phyloP scores from a whole-genome alignment of 2,888 invertebrate species.

The Caenorhabditis japonica region DNA sequence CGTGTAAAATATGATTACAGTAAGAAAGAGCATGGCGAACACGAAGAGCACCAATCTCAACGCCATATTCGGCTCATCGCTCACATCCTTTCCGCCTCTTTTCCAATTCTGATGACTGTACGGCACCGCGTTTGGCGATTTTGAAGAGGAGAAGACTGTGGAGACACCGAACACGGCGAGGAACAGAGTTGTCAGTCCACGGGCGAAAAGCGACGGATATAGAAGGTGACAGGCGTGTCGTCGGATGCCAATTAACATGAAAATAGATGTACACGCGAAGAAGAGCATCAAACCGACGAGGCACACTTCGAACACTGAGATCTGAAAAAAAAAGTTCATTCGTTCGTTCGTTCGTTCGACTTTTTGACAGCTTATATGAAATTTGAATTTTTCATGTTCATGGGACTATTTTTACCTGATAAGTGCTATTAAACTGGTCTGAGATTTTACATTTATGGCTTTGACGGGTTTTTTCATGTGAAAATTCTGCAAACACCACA shows the following conservation, averaged over 20 bases:
- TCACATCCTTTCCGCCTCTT: neutral
- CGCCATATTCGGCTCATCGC: conserved; percentile 59
- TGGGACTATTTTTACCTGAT: too few species aligned
- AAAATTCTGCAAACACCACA: too few species aligned
- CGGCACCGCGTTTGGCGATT: conserved; percentile 9
- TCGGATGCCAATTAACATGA: conserved; percentile 62
- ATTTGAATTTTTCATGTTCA: too few species aligned
- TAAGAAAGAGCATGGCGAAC: conserved; percentile 69
- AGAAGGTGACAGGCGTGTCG: conserved; percentile 57
- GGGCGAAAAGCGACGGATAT: conserved; percentile 67
- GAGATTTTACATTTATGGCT: too few species aligned
- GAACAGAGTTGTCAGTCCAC: conserved; percentile 68
- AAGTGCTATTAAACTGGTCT: too few species aligned
- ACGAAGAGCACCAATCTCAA: conserved; percentile 68
- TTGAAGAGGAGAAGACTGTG: conserved; percentile 59
- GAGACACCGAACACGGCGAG: conserved; percentile 73
- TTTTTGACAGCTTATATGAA: too few species aligned
- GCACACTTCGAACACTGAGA: conserved; percentile 51
- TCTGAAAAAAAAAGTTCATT: conserved; percentile 22
- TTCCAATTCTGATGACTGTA: conserved; percentile 4
- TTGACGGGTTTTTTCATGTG: too few species aligned
- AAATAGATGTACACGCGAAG: conserved; percentile 56
- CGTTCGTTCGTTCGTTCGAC: too few species aligned
- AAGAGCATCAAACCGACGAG: conserved; percentile 57
- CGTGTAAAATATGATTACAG: conserved; percentile 68